Percentiles rank a stretch among this genome's conserved stretches.
Evolutionary conservation across 2,113 vertebrate species (phyloP).

Genomic region (Colaptes auratus): DNA sequence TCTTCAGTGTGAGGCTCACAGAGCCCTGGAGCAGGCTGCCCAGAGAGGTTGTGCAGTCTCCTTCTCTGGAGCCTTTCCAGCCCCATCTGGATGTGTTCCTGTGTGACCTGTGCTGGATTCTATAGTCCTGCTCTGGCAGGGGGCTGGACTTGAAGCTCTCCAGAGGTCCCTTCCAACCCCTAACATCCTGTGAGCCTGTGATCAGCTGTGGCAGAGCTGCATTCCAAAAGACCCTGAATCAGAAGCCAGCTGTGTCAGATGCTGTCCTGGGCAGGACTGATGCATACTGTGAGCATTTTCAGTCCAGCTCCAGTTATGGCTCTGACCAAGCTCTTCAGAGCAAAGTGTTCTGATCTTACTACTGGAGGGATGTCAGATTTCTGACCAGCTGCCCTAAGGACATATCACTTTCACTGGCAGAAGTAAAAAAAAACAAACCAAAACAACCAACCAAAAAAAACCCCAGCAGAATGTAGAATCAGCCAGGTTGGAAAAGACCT

Average conservation of each 20-base stretch:
- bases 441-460: no score
- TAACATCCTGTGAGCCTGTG: background rate
- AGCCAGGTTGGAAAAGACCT: no score
- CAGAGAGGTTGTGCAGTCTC: no score
- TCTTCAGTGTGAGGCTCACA: no score
- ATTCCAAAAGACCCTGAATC: background rate
- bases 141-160: no score
- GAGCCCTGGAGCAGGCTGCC: no score
- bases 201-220: background rate
- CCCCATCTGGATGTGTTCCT: no score
- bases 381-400: background rate
- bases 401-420: background rate
- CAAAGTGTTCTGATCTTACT: background rate
- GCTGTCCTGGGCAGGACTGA: background rate
- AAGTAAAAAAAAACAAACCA: background rate
- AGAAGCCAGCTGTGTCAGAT: background rate
- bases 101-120: no score
- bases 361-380: background rate
- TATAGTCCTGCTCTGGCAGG: no score
- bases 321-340: background rate
- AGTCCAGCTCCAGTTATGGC: background rate
- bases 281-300: background rate
- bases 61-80: no score
- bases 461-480: no score
- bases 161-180: no score